Base-by-base conservation (phyloP, 2,113 vertebrate species). In the Gavia stellata region DNA sequence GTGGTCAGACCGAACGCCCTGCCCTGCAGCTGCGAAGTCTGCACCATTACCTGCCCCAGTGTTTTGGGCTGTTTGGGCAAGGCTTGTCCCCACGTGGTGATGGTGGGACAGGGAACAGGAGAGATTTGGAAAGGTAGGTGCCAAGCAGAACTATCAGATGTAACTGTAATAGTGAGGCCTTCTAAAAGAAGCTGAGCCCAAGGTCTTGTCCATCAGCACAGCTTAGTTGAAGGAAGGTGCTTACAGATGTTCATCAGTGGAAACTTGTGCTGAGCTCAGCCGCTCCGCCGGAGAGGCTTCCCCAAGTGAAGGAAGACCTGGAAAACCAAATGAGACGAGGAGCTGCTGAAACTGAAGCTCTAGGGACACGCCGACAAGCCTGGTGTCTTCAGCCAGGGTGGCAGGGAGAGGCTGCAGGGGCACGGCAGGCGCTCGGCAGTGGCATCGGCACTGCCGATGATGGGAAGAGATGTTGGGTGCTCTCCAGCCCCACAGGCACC, bases 381-480 rank as follows among this genome's bases (percentile, higher is more conserved):
- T 10, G 16, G 24, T 24, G 36, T 17, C 84, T 50, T 59, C 36
- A 77, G 84, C 44, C 53, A 34, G 18, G 15, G 59, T 1, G 4
- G 33, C 0, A 0, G 59, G 42, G 71, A 49, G 61, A 75, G 31
- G 61, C 71, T 42, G 42, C 17, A 6, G 47, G 58, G 38, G 6
- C 58, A 33, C 5, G 7, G 58, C 36, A 20, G 33, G 36, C 1
- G 1, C 58, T 45, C 5, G 2, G 19, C 4, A 2, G 17, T 15
- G 61, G n/a, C 71, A 56, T 28, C 10, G 3, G 58, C 28, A 4
- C 20, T 10, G 10, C 25, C 7, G 1, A 4, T 6, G 59, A 5
- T 28, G 40, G 82, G 49, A 20, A 33, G 58, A 38, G 18, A 34
- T 17, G 40, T 9, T 17, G 70, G 71, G 40, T 1, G 4, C 49